phyloP scores from a whole-genome alignment of 1,140 invertebrate genomes.

The Papilio helenus region DNA sequence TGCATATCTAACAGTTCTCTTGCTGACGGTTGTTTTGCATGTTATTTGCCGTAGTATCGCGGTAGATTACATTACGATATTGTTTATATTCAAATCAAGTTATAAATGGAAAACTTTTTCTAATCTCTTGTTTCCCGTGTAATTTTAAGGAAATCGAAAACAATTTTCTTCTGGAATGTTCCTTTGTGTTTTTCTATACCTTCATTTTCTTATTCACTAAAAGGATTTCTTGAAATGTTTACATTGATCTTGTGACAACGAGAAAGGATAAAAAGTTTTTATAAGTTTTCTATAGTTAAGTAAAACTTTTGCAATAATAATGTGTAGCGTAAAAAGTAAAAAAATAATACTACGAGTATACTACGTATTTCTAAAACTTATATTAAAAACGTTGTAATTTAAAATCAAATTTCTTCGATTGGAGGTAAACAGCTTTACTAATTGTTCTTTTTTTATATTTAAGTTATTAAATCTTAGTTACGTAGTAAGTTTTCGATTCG shows the following conservation, averaged over 20 bases:
- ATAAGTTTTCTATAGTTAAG: background rate
- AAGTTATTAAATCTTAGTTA: too few relatives aligned
- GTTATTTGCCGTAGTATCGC: too few relatives aligned
- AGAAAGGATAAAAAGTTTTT: constrained; percentile 1
- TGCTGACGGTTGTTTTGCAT: too few relatives aligned
- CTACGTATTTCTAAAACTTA: too few relatives aligned
- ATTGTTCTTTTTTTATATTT: too few relatives aligned
- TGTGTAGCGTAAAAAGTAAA: background rate
- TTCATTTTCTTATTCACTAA: constrained; percentile 17
- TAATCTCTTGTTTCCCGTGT: constrained; percentile 16
- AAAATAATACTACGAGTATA: too few relatives aligned
- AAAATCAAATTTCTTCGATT: too few relatives aligned
- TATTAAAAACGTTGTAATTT: too few relatives aligned
- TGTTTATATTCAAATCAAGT: constrained; percentile 25
- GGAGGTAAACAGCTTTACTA: too few relatives aligned
- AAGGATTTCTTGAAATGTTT: constrained; percentile 22
- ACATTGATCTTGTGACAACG: constrained; percentile 18
- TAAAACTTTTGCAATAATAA: background rate
- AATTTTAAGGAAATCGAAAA: constrained; percentile 27
- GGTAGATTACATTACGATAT: background rate
- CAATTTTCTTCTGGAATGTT: constrained; percentile 24
- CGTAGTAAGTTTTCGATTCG: too few relatives aligned
- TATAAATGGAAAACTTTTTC: constrained; percentile 15
- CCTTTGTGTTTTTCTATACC: constrained; percentile 24
- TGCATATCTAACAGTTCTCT: too few relatives aligned